Base-by-base conservation (phyloP, 2,797 vertebrate species). In the Psittacula derbiana region DNA sequence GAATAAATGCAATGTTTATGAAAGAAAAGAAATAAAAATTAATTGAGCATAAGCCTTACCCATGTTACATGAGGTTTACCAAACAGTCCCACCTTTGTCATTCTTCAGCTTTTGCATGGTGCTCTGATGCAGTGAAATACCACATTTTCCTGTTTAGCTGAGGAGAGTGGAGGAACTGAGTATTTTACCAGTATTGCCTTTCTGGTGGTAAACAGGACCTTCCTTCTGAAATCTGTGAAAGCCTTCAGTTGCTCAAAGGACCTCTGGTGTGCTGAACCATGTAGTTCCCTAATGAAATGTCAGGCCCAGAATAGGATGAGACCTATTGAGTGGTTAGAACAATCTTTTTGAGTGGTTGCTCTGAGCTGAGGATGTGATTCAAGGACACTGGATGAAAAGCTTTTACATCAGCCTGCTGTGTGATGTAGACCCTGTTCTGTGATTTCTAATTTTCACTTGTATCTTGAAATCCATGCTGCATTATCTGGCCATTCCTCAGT, bases 301-400 rank as follows among this genome's bases (percentile, higher is more conserved):
- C 70, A 75, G 44, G 11, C 21, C 27, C 36, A n/a, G 33, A 52
- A 23, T 0, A 33, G 74, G 40, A 30, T 43, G 43, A 66, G 46
- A 40, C 12, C 52, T 16, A 46, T 41, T 58, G 55, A 58, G 33
- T 58, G 57, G 57, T 11, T 58, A 33, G 23, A 36, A 16, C 25
- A 49, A 0, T n/a, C 23, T 27, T 46, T 30, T 1, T 46, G 74
- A 72, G 33, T 10, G 19, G 13, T 33, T 2, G 0, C 18, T 82
- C n/a, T 61, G 55, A 64, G 18, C 9, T 12, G 20, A 67, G 33
- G 23, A 24, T 33, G 66, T 74, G 20, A 49, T 57, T 31, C 25
- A 44, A 44, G 33, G 19, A 16, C 72, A 66, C 16, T 5, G 8
- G 47, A 70, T 66, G 11, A 76, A 83, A 88, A 88, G 16, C 4